Evolutionary conservation across 2,888 invertebrate species (phyloP).

Genomic region (Drepanosiphum platanoidis): DNA sequence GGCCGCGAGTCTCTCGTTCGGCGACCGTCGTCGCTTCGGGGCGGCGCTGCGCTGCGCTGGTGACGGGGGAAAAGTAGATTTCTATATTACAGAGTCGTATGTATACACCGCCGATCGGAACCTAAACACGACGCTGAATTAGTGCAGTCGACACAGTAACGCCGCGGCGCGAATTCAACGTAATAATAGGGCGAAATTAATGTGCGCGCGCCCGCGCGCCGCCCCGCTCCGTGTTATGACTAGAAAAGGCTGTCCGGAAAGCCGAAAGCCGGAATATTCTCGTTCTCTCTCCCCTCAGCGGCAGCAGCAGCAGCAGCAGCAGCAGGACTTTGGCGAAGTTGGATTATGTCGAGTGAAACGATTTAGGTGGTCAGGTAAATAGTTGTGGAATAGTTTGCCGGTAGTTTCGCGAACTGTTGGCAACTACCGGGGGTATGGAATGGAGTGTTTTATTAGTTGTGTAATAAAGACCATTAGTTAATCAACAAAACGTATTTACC

Average conservation of each 20-base stretch:
- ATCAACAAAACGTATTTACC: slow-evolving; percentile 54
- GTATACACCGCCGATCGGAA: too few species aligned
- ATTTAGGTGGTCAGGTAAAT: slow-evolving; percentile 56
- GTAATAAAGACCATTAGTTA: slow-evolving; percentile 59
- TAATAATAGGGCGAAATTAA: slow-evolving; percentile 16
- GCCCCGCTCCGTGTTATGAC: slow-evolving; percentile 8
- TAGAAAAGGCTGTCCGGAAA: background rate
- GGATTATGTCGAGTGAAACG: slow-evolving; percentile 44
- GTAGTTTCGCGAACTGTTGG: slow-evolving; percentile 55
- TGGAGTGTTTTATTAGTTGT: slow-evolving; percentile 51
- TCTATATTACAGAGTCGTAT: too few species aligned
- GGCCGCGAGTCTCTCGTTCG: too few species aligned
- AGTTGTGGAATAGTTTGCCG: slow-evolving; percentile 52
- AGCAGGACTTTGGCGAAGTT: slow-evolving; percentile 27
- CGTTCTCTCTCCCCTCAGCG: slow-evolving; percentile 6
- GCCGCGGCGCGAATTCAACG: background rate
- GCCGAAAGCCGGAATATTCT: slow-evolving; percentile 31
- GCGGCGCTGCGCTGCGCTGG: too few species aligned
- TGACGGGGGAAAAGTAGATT: too few species aligned
- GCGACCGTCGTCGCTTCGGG: too few species aligned
- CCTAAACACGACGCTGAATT: background rate
- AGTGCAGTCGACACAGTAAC: background rate
- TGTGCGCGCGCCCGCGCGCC: background rate
- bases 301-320: too few species aligned
- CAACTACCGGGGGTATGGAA: slow-evolving; percentile 30